Base-by-base conservation (phyloP, 2,888 invertebrate species). In the Orchesellides sinensis region DNA sequence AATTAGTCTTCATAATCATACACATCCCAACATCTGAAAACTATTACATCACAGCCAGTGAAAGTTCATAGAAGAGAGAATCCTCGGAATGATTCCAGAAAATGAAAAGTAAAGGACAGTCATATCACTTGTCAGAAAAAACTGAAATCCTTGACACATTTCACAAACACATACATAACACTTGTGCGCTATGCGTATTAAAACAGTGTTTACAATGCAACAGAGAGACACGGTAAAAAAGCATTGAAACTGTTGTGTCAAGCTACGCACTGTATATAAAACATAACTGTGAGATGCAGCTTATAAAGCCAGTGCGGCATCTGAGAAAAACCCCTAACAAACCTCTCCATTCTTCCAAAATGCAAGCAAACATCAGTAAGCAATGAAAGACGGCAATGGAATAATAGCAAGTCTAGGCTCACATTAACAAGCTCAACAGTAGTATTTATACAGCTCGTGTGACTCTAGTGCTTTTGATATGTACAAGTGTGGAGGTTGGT, bases 321-420 rank as follows among this genome's bases (percentile, higher is more conserved):
- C 25, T n/a, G 23, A n/a, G n/a, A n/a, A n/a, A 45, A 66, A 66
- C 19, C 65, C 65, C 45, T 21, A 14, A 21, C 65, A 45, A 25
- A 47, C 40, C 40, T 23, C 65, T 65, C 21, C 2, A 17, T 59
- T 54, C n/a, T 10, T 35, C 12, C 2, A 1, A 8, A 2, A 40
- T 14, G 21, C 17, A 35, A 32, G 65, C 29, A 65, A 40, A 66
- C 56, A 56, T 45, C 25, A 56, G n/a, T n/a, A n/a, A n/a, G 75
- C 75, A 75, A 66, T 66, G 75, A 66, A 65, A n/a, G n/a, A n/a
- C 54, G 25, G 75, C 66, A 75, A 75, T 45, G 54, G 40, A 40
- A 52, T 63, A 59, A 45, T 61, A 23, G 45, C 40, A 29, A 72
- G 14, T 61, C 40, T 40, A 40, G n/a, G 23, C 35, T 14, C 61